Evolutionary conservation across 2,113 vertebrate genomes (phyloP), one percentile per base, ranked within the genome.

Genomic region (Cavia aperea): DNA sequence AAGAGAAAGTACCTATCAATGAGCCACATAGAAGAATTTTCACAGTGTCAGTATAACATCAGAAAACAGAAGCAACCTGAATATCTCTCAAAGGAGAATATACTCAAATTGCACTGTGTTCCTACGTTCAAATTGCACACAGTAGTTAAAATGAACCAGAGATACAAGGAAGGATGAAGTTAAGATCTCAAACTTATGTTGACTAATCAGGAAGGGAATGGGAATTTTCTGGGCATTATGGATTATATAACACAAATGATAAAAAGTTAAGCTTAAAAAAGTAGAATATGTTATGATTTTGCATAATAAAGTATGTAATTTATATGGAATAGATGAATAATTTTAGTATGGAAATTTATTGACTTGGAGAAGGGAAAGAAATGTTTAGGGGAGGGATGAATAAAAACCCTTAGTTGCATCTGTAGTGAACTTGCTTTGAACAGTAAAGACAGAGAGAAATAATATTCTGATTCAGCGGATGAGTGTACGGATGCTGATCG

Each of bases 401-500:
- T 19, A 4, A 24, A 60, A 87, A 24, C 46, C 21, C 46, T 81
- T 60, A 21, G 31, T 16, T 65, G 7, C n/a, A 33, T 66, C 79
- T 78, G 26, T 29, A 43, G 36, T 5, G 29, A 72, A 65, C 78
- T 87, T 62, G n/a, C 68, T 81, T 89, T 73, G 56, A 73, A 81
- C 90, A 58, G 1, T 12, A 33, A 70, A 13, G 43, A 82, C 4
- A 60, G 26, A 39, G 54, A 19, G 31, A 84, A 23, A 63, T 11
- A 60, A 56, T 46, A 77, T 19, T 43, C 24, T 0, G 1, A 66
- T 54, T 24, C 63, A 33, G 29, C 29, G 73, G 49, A 65, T 12
- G 23, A 10, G 51, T 7, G 2, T 9, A 33, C 0, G 5, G n/a
- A 39, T 39, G 19, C 54, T 43, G 15, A 24, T 18, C 0, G 1